A percentile compares a stretch with the other conserved stretches of the same genome.
Evolutionary conservation across 2,888 invertebrate genomes (phyloP).

Genomic region (Brenthis hecate): DNA sequence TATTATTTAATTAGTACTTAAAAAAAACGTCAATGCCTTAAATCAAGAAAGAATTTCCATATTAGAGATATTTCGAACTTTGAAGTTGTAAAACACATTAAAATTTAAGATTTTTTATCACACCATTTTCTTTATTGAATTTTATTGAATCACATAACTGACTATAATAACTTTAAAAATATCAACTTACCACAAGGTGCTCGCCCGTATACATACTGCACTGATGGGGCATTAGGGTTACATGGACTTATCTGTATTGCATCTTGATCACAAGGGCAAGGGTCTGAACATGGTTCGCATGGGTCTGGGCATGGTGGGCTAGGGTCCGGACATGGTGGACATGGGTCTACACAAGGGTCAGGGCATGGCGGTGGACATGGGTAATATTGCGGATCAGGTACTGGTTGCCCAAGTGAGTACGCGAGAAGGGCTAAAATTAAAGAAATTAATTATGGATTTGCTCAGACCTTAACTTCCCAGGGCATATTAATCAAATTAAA

Average conservation of each 20-base stretch:
- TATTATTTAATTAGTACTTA: no score
- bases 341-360: conserved; percentile 24
- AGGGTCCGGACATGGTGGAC: conserved; percentile 17
- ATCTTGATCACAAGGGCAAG: conserved; percentile 32
- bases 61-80: no score
- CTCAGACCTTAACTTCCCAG: no score
- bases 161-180: no score
- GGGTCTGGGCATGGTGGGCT: conserved; percentile 15
- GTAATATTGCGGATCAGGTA: conserved; percentile 47
- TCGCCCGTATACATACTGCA: conserved; percentile 57
- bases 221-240: conserved; percentile 50
- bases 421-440: conserved; percentile 60
- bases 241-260: conserved; percentile 53
- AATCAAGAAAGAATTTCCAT: no score
- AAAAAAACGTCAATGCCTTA: no score
- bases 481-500: no score
- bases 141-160: not conserved
- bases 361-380: conserved; percentile 29
- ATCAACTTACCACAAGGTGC: conserved; percentile 55
- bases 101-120: no score
- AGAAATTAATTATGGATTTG: not conserved
- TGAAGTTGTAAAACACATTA: no score
- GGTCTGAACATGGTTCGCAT: conserved; percentile 25
- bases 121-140: no score
- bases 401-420: conserved; percentile 55